Evolutionary conservation across 2,888 invertebrate species (phyloP).

Genomic region (Belgica antarctica): DNA sequence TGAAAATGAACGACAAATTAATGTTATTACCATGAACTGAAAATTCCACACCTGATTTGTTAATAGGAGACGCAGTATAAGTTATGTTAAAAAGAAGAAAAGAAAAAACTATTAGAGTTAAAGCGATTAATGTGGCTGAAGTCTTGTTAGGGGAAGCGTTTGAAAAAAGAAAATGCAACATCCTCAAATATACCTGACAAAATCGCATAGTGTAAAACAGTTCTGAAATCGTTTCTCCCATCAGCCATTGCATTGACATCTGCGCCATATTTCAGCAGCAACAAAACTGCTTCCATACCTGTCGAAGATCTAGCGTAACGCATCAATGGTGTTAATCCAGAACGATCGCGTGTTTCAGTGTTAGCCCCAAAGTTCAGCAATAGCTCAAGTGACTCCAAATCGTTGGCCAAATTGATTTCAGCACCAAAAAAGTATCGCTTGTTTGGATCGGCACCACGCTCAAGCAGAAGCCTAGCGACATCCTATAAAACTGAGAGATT

Average conservation of each 20-base stretch:
- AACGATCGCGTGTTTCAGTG: conserved; percentile 81
- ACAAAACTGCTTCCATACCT: conserved; percentile 72
- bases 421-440: conserved; percentile 89
- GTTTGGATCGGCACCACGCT: conserved; percentile 85
- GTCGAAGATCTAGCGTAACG: conserved; percentile 78
- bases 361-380: conserved; percentile 82
- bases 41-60: conserved; percentile 30
- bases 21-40: conserved; percentile 35
- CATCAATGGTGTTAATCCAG: conserved; percentile 88
- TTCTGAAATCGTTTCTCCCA: conserved; percentile 80
- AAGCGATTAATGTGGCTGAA: not conserved
- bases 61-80: not conserved
- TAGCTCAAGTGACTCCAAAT: conserved; percentile 76
- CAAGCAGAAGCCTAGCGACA: conserved; percentile 69
- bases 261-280: conserved; percentile 77
- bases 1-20: not conserved
- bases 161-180: not conserved
- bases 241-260: conserved; percentile 84
- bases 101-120: not conserved
- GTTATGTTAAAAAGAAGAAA: conserved; percentile 23
- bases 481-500: conserved; percentile 53
- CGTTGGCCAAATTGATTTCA: conserved; percentile 84
- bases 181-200: conserved; percentile 71
- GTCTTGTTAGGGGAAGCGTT: not conserved
- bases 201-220: conserved; percentile 86